A percentile compares a stretch with the other conserved stretches of the same genome.
These are phyloP conservation scores for Ichneumoninae sp. DNA, from an alignment of 2,888 invertebrate species.

Conservation along the genomic window DNA sequence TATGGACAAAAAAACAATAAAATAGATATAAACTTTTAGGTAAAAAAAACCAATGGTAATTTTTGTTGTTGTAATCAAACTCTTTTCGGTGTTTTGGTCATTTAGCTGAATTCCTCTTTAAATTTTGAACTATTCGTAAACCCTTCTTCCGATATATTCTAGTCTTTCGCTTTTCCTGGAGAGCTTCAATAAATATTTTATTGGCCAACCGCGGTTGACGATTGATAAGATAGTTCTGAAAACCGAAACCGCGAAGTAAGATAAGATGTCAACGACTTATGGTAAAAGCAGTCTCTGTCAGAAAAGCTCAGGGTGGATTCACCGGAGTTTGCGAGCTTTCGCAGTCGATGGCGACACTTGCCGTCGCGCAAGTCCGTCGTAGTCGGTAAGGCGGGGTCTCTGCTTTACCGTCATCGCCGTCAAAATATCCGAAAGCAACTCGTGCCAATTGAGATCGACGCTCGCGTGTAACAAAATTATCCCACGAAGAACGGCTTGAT, in stretches of 20 bases:
- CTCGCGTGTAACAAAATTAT: neutral
- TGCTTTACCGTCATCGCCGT: slow-evolving; percentile 51
- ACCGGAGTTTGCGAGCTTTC: slow-evolving; percentile 39
- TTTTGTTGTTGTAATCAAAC: neutral
- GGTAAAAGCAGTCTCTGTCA: slow-evolving; percentile 49
- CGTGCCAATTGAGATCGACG: neutral
- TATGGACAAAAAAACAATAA: neutral
- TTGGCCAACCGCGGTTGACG: neutral
- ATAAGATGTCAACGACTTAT: slow-evolving; percentile 13
- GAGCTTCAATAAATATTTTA: neutral
- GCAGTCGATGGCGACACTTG: slow-evolving; percentile 68
- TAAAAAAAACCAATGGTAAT: no score
- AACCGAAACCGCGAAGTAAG: neutral
- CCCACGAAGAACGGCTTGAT: neutral
- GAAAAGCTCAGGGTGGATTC: neutral
- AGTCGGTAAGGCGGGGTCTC: slow-evolving; percentile 41
- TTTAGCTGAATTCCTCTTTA: neutral
- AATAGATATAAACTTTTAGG: no score
- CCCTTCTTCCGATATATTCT: neutral
- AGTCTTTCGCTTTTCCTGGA: neutral
- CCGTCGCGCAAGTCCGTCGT: slow-evolving; percentile 18
- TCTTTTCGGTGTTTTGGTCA: neutral
- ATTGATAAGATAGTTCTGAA: neutral
- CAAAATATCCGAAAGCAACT: neutral
- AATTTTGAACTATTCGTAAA: neutral